Evolutionary conservation across 1,140 invertebrate species (phyloP).

Genomic region (Platorchestia sp.): DNA sequence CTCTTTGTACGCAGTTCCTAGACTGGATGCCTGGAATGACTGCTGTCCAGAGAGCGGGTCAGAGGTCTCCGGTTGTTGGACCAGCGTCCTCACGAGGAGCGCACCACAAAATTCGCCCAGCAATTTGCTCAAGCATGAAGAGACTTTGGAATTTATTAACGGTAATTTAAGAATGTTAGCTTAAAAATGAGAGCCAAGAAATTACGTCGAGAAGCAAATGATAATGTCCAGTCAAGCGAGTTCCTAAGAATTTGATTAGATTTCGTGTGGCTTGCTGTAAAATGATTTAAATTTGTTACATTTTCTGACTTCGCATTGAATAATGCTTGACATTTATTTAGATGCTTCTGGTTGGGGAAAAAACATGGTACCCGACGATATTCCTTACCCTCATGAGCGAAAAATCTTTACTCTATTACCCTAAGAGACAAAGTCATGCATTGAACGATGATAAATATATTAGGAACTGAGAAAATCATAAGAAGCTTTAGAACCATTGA

Average conservation of each 20-base stretch:
- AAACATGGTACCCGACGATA: neutral
- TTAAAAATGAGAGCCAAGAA: neutral
- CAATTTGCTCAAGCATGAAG: neutral
- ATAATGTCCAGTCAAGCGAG: neutral
- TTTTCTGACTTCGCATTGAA: neutral
- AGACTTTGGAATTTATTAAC: conserved; percentile 1
- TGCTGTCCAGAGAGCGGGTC: neutral
- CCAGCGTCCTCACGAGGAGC: neutral
- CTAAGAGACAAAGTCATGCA: neutral
- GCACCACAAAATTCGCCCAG: neutral
- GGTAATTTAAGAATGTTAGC: neutral
- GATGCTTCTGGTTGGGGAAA: neutral
- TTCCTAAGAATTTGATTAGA: neutral
- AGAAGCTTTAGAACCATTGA: no score
- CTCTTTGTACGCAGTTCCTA: neutral
- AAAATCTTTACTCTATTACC: neutral
- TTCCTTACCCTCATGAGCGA: neutral
- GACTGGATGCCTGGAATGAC: neutral
- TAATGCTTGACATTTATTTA: neutral
- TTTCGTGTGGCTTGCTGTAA: neutral
- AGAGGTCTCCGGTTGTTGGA: neutral
- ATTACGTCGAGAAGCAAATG: neutral
- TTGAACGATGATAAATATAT: neutral
- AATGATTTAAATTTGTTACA: neutral
- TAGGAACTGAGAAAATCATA: no score